Evolutionary conservation across 2,888 invertebrate species (phyloP).

Genomic region (Eurytoma adleriae): DNA sequence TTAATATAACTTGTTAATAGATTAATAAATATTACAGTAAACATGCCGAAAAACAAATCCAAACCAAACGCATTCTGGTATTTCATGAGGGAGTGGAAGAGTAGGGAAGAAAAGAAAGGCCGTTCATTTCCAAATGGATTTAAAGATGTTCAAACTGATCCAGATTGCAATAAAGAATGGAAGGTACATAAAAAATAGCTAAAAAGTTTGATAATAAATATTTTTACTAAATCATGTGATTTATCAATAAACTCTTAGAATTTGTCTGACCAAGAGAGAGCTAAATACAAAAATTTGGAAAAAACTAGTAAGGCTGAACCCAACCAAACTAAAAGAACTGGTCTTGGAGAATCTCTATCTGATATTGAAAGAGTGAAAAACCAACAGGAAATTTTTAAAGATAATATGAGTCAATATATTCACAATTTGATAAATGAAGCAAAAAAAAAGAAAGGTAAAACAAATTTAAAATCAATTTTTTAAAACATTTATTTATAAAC

Average conservation of each 20-base stretch:
- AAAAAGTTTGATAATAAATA: not conserved
- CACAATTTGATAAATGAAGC: slow-evolving; percentile 55
- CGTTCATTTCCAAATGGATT: slow-evolving; percentile 62
- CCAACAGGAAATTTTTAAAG: slow-evolving; percentile 58
- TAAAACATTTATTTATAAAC: not conserved
- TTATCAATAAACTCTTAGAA: slow-evolving; percentile 22
- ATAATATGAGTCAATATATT: slow-evolving; percentile 65
- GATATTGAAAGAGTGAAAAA: slow-evolving; percentile 60
- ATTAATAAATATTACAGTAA: not conserved
- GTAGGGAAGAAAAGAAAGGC: slow-evolving; percentile 63
- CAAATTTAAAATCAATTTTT: not conserved
- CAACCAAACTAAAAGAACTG: slow-evolving; percentile 64
- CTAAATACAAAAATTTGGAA: slow-evolving; percentile 65
- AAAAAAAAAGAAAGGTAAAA: slow-evolving; percentile 58
- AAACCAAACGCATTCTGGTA: not conserved
- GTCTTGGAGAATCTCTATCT: slow-evolving; percentile 65
- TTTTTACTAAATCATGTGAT: not conserved
- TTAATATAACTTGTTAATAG: too few species aligned
- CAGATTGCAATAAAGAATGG: slow-evolving; percentile 65
- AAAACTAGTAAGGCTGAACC: slow-evolving; percentile 62
- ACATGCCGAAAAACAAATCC: not conserved
- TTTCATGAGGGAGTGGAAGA: slow-evolving; percentile 62
- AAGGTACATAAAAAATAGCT: slow-evolving; percentile 60
- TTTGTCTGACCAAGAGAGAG: slow-evolving; percentile 58
- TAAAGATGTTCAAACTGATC: slow-evolving; percentile 64